phyloP scores from a whole-genome alignment of 2,888 invertebrate genomes.

The Pristionchus japonicus region DNA sequence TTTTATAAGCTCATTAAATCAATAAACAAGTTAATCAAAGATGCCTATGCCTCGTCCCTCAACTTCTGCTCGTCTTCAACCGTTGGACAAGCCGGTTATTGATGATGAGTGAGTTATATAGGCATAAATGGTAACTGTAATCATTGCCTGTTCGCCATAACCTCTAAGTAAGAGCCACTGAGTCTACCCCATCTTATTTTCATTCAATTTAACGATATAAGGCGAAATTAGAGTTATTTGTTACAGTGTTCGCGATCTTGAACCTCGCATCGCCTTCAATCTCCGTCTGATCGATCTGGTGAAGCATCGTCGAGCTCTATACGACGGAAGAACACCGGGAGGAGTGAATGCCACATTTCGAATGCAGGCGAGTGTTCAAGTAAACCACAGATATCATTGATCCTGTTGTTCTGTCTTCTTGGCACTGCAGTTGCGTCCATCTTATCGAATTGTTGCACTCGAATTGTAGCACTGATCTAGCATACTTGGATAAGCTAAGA shows the following conservation, averaged over 20 bases:
- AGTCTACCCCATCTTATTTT: no score
- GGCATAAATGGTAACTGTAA: no score
- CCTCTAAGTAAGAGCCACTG: background rate
- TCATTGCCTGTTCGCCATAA: no score
- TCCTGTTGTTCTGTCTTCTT: no score
- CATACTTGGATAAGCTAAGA: no score
- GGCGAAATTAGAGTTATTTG: no score
- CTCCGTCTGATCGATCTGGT: background rate
- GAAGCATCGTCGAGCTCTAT: background rate
- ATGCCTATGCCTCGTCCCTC: background rate
- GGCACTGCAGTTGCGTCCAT: no score
- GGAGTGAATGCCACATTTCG: background rate
- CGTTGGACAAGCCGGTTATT: background rate
- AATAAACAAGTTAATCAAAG: background rate
- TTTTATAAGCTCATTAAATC: background rate
- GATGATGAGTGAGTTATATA: background rate
- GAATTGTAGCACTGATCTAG: no score
- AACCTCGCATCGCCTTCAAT: background rate
- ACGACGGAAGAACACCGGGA: conserved; percentile 7
- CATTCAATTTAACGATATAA: no score
- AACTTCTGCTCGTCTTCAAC: background rate
- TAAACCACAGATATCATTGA: no score
- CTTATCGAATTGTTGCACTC: no score
- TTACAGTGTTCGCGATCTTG: background rate
- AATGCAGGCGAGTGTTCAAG: no score